Conservation (phyloP, 1,140 invertebrate genomes). For the Sinella curviseta region DNA sequence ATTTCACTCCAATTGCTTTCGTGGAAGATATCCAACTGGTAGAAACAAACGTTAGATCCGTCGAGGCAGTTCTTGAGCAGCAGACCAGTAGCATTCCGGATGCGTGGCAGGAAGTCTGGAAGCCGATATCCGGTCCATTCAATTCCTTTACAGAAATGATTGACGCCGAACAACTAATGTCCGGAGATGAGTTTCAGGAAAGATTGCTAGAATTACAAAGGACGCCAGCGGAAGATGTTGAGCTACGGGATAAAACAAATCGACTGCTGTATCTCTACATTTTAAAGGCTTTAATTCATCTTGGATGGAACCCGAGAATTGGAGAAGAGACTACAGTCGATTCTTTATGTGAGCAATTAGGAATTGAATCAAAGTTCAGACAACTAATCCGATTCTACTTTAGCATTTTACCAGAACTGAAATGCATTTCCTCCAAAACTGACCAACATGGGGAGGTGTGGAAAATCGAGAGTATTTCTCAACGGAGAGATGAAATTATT, state of each 20-base stretch:
- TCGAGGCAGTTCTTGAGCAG: neutral
- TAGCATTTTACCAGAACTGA: neutral
- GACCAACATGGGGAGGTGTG: neutral
- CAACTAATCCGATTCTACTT: neutral
- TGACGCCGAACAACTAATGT: too few species aligned
- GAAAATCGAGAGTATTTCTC: neutral
- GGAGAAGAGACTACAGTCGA: neutral
- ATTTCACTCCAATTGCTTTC: neutral
- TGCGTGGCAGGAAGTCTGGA: neutral
- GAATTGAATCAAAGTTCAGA: neutral
- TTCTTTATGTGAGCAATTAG: neutral
- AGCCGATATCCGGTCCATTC: neutral
- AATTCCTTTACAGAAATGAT: neutral
- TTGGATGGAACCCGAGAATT: neutral
- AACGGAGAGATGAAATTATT: neutral
- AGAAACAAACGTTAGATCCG: neutral
- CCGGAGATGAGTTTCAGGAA: too few species aligned
- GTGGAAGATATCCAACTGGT: neutral
- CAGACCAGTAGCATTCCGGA: neutral
- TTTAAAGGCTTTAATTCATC: neutral
- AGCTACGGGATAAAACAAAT: neutral
- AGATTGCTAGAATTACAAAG: neutral
- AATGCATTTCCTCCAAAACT: neutral
- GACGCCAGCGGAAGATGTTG: neutral
- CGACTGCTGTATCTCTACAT: neutral